Base-by-base conservation (phyloP, 2,113 vertebrate species). In the Scartelaos histophorus region DNA sequence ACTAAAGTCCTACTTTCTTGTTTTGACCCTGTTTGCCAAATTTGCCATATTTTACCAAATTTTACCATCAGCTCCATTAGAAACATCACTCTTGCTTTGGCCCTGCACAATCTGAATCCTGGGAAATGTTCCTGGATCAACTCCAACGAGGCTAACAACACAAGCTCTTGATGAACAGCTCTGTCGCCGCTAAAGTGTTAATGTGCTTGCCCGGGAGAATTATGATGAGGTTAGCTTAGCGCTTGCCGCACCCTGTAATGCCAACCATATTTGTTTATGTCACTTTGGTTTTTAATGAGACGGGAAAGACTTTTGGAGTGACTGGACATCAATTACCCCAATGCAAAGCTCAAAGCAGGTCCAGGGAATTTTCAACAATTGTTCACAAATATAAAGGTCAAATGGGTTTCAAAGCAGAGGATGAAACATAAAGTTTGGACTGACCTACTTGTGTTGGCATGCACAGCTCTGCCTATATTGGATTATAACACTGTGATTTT, bases 181-280 rank as follows among this genome's bases (percentile, higher is more conserved):
- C 89, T 87, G 89, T 89, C 81, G 67, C 60, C 29, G 75, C 65
- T 56, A 62, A 62, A 73, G 80, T 74, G 24, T 78, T 89, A 89
- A 90, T 86, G 80, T 85, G 83, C 76, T 67, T 46, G 54, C 86
- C 84, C 81, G 21, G 75, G 87, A 90, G 87, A 90, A 85, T 88
- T 85, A 88, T 88, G 84, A 91, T 82, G 68, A 84, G 76, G 83
- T 86, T 89, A 84, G 71, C 74, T 76, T 65, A 64, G 66, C 15
- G 47, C 71, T 69, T 7, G 65, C 76, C 51, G 71, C 68, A 85
- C 81, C n/a, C 17, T 71, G 69, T 78, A 80, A 82, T 69, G 76
- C 74, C 69, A 71, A 53, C 9, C 3, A 24, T 65, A 87, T 88
- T 83, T 86, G 80, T 91, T 86, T 81, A 73, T 86, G 81, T 90